Percentiles rank a stretch among this genome's conserved stretches.
Evolutionary conservation across 2,113 vertebrate genomes (phyloP).

Genomic region (Dascyllus trimaculatus): DNA sequence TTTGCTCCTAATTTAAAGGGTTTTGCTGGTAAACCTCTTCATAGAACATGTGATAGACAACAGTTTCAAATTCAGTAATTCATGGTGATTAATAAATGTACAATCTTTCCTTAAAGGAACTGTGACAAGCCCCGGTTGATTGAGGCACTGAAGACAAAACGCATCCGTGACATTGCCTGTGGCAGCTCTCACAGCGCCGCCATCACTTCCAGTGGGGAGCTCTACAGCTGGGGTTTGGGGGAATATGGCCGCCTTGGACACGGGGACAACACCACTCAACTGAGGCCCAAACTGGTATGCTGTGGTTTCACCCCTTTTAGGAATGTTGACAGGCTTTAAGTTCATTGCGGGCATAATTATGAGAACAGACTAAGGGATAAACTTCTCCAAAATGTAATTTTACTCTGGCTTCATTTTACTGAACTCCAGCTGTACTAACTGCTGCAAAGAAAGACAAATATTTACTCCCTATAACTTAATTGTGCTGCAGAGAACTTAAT

Average conservation of each 20-base stretch:
- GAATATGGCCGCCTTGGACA: conserved; percentile 97
- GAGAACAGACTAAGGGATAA: too few relatives aligned
- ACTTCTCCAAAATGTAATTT: too few relatives aligned
- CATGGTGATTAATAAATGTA: not conserved
- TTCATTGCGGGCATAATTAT: too few relatives aligned
- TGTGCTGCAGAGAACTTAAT: not conserved
- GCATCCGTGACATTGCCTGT: conserved; percentile 97
- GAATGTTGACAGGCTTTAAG: not conserved
- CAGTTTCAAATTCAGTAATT: not conserved
- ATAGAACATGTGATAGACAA: not conserved
- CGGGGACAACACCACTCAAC: conserved; percentile 97
- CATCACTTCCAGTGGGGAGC: conserved; percentile 96
- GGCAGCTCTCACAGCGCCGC: conserved; percentile 98
- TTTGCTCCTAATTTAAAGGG: not conserved
- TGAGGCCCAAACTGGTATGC: conserved; percentile 96
- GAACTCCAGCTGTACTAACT: too few relatives aligned
- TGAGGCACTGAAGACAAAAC: conserved; percentile 96
- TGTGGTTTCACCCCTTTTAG: not conserved
- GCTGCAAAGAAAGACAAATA: not conserved
- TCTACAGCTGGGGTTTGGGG: conserved; percentile 97
- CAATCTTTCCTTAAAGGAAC: conserved; percentile 87
- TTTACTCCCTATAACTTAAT: not conserved
- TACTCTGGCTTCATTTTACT: too few relatives aligned
- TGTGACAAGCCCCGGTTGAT: conserved; percentile 97
- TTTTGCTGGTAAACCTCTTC: not conserved